Evolutionary conservation across 2,113 vertebrate genomes (phyloP).

Genomic region (Sinocyclocheilus grahami): DNA sequence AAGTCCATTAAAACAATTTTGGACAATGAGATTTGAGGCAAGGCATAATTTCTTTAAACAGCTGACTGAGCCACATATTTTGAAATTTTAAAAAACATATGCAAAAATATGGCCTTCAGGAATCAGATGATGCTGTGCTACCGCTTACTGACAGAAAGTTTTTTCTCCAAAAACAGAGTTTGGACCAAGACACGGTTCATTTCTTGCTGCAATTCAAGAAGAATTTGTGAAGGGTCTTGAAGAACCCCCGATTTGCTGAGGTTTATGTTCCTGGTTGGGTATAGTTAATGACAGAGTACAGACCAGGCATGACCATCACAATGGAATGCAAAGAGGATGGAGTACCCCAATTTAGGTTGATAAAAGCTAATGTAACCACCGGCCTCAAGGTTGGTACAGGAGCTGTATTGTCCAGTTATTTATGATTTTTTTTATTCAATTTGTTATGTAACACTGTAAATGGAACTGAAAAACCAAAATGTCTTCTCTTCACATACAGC

Average conservation of each 20-base stretch:
- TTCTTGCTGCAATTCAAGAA: background rate
- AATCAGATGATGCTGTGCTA: slow-evolving; percentile 8
- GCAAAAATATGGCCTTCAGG: background rate
- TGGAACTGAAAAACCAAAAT: no score
- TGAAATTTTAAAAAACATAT: background rate
- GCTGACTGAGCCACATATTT: background rate
- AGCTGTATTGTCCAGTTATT: no score
- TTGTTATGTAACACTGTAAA: no score
- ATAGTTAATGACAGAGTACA: background rate
- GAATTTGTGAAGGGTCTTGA: slow-evolving; percentile 7
- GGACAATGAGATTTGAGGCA: background rate
- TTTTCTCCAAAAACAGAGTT: background rate
- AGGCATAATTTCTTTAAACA: background rate
- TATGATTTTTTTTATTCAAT: no score
- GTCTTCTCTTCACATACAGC: no score
- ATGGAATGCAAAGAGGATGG: background rate
- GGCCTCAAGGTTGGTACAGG: background rate
- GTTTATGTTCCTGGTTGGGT: background rate
- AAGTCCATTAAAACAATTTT: background rate
- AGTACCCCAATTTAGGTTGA: background rate
- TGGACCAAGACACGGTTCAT: background rate
- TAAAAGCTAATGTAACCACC: background rate
- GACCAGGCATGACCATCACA: background rate
- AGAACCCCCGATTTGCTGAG: background rate
- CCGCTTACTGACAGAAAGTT: background rate